Conservation (phyloP, 2,113 vertebrate species). For the Coryphaenoides rupestris region DNA sequence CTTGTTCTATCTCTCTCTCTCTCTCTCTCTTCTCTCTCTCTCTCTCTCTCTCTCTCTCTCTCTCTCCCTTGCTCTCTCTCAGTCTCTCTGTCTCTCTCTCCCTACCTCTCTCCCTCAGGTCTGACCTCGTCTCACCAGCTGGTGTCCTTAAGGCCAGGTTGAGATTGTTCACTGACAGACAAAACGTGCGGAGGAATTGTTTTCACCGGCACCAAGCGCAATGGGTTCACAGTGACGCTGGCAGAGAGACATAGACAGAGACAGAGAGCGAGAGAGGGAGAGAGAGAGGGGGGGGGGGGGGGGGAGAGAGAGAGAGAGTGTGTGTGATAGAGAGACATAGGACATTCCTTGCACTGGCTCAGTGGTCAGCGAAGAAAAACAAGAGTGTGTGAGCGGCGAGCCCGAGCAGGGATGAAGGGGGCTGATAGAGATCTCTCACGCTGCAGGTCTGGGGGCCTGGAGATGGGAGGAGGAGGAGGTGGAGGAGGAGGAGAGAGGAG, state of each 20-base stretch:
- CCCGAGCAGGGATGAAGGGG: no score
- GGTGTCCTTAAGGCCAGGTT: no score
- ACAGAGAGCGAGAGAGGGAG: no score
- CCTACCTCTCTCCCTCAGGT: conserved; percentile 36
- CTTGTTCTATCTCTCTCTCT: no score
- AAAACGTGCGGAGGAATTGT: conserved; percentile 31
- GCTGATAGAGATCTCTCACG: no score
- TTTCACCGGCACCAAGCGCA: no score
- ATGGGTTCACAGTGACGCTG: no score
- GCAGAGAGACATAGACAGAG: no score
- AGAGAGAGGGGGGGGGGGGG: conserved; percentile 47
- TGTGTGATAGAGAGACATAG: conserved; percentile 17
- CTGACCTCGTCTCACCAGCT: conserved; percentile 39
- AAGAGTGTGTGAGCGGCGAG: conserved; percentile 33
- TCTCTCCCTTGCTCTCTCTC: conserved; percentile 46
- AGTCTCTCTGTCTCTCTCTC: conserved; percentile 40
- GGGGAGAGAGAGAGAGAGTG: conserved; percentile 36
- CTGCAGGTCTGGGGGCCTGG: not conserved
- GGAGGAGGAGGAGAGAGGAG: no score
- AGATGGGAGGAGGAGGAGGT: no score
- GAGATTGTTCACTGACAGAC: conserved; percentile 52
- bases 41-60: conserved; percentile 19
- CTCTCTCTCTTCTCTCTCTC: conserved; percentile 16
- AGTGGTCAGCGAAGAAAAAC: conserved; percentile 56
- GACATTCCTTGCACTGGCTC: conserved; percentile 55